phyloP scores from a whole-genome alignment of 37 sponge, comb jelly and placozoan species.

The Halichondria panicea region DNA sequence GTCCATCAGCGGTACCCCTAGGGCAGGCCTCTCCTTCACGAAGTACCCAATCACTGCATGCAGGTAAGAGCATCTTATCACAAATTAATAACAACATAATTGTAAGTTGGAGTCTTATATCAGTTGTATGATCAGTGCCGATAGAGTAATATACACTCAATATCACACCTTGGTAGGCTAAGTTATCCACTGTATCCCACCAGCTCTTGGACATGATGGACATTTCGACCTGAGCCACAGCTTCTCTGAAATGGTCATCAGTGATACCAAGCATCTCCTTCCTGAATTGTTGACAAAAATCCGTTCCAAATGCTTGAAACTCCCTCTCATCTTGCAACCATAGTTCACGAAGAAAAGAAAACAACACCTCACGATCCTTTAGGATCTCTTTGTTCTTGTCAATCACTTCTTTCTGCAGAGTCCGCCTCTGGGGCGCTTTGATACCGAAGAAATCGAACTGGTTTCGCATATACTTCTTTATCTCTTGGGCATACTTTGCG shows the following conservation, averaged over 20 bases:
- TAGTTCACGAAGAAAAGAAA: constrained; percentile 3
- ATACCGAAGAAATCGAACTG: constrained; percentile 70
- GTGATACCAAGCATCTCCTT: constrained; percentile 20
- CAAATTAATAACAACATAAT: too few species aligned
- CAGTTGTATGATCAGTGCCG: too few species aligned
- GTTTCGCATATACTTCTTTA: constrained; percentile 63
- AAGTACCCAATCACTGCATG: constrained; percentile 61
- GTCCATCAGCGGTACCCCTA: constrained; percentile 41
- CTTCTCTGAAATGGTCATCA: constrained; percentile 10
- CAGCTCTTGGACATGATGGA: constrained; percentile 65
- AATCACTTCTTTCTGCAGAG: constrained; percentile 20
- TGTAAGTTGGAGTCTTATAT: too few species aligned
- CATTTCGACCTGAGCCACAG: not conserved
- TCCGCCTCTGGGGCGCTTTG: constrained; percentile 38
- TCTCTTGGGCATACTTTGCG: constrained; percentile 28
- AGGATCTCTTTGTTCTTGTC: not conserved
- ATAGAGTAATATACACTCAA: not conserved
- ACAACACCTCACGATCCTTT: not conserved
- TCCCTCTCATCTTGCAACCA: constrained; percentile 76
- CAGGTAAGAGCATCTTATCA: too few species aligned
- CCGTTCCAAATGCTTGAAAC: constrained; percentile 52
- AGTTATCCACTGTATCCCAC: constrained; percentile 83
- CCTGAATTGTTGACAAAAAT: constrained; percentile 19
- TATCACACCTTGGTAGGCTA: constrained; percentile 40
- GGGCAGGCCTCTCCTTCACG: constrained; percentile 32